phyloP scores from a whole-genome alignment of 2,113 vertebrate genomes.

The Chrysemys picta region DNA sequence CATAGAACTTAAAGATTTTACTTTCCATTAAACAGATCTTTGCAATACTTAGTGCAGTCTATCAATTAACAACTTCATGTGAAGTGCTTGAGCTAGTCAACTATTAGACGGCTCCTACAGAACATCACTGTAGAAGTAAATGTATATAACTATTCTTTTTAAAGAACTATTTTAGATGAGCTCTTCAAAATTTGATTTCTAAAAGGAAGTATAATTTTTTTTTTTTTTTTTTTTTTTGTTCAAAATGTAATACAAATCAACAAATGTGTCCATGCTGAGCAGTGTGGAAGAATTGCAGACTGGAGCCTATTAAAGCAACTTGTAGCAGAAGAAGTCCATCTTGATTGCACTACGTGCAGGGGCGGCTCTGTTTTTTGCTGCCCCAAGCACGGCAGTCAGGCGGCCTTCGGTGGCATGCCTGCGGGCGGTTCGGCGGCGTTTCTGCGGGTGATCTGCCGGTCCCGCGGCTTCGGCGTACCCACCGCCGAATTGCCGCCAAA shows the following conservation, averaged over 20 bases:
- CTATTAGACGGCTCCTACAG: not conserved
- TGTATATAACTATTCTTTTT: not conserved
- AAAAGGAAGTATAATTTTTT: not conserved
- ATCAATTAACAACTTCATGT: not conserved
- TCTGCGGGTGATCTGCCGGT: too few species aligned
- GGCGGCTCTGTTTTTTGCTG: too few species aligned
- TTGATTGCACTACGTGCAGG: not conserved
- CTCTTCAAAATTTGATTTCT: not conserved
- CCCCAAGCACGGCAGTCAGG: too few species aligned
- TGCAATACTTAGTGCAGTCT: not conserved
- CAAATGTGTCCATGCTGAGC: not conserved
- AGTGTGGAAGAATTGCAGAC: not conserved
- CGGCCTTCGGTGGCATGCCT: too few species aligned
- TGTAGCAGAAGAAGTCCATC: not conserved
- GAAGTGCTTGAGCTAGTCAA: not conserved
- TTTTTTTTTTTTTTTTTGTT: not conserved
- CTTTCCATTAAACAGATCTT: not conserved
- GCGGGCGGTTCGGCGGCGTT: too few species aligned
- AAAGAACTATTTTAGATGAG: not conserved
- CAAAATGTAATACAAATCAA: not conserved
- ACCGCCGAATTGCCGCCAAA: too few species aligned
- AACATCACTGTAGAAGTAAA: not conserved
- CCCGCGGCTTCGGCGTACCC: too few species aligned
- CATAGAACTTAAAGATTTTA: not conserved
- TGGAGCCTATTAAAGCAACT: not conserved